These are phyloP conservation scores for Zosterops pallidus DNA, from an alignment of 2,113 vertebrate genomes.

Conservation along the genomic window DNA sequence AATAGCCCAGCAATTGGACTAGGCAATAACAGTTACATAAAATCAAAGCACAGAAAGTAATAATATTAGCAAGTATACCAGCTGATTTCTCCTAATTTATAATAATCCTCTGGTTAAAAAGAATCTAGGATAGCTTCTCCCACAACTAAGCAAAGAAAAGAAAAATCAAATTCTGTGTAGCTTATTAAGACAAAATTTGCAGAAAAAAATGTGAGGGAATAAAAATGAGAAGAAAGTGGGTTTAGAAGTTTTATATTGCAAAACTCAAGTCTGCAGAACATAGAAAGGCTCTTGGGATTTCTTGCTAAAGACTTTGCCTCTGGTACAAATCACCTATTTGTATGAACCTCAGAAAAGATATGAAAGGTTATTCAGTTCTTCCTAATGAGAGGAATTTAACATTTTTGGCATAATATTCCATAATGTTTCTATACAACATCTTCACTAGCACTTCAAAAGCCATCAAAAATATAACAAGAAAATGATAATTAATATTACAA, in stretches of 20 bases:
- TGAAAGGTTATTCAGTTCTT: not conserved
- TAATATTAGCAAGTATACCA: not conserved
- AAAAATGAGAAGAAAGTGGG: rapidly evolving
- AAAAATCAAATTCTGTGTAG: not conserved
- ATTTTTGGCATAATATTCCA: not conserved
- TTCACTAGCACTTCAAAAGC: constrained; percentile 31
- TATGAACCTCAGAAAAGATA: not conserved
- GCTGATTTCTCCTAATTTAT: not conserved
- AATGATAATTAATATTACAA: constrained; percentile 6
- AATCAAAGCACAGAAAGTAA: not conserved
- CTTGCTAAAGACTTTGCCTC: not conserved
- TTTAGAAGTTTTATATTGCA: not conserved
- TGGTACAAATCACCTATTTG: not conserved
- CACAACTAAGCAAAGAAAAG: not conserved
- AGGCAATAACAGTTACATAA: not conserved
- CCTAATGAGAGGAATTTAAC: constrained; percentile 23
- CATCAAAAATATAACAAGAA: constrained; percentile 6
- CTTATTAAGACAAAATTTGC: not conserved
- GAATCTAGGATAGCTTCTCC: not conserved
- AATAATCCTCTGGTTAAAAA: not conserved
- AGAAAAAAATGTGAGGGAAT: rapidly evolving
- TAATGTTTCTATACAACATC: not conserved
- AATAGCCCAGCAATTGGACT: not conserved
- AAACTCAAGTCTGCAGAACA: not conserved
- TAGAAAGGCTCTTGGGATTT: not conserved